phyloP scores from a whole-genome alignment of 1,140 invertebrate species.

The Lethrus apterus region DNA sequence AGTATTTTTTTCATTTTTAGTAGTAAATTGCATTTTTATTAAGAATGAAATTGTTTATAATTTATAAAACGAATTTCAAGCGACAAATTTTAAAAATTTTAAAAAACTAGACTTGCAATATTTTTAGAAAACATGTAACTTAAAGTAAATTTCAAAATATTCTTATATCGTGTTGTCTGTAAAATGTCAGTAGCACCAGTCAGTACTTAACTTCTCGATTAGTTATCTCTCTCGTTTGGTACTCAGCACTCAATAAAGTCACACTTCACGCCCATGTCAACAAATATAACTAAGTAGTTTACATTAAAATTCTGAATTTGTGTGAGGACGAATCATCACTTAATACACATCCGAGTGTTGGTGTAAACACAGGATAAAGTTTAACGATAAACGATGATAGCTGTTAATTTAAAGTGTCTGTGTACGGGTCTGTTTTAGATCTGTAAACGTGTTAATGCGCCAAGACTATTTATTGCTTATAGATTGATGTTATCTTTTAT shows the following conservation, averaged over 20 bases:
- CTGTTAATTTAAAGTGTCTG: conserved; percentile 14
- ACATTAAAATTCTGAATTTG: conserved; percentile 21
- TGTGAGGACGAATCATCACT: conserved; percentile 19
- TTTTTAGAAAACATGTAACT: not conserved
- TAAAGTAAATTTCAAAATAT: not conserved
- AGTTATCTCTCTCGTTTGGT: conserved; percentile 24
- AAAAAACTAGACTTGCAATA: too few relatives aligned
- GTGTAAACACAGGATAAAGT: conserved; percentile 21
- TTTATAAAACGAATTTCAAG: too few relatives aligned
- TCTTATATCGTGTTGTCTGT: not conserved
- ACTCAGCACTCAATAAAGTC: conserved; percentile 25
- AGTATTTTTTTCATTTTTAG: too few relatives aligned
- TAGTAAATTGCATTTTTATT: too few relatives aligned
- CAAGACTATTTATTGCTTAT: too few relatives aligned
- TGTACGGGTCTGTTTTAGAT: not conserved
- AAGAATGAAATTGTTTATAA: too few relatives aligned
- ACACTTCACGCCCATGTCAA: conserved; percentile 24
- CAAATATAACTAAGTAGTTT: conserved; percentile 31
- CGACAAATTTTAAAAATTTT: too few relatives aligned
- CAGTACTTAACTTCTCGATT: conserved; percentile 24
- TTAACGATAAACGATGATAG: conserved; percentile 21
- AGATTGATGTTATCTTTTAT: too few relatives aligned
- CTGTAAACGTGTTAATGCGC: conserved; percentile 18
- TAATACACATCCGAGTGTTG: conserved; percentile 17
- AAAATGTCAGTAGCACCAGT: conserved; percentile 25